phyloP scores from a whole-genome alignment of 2,113 vertebrate genomes.

The Ceyx melanurus region DNA sequence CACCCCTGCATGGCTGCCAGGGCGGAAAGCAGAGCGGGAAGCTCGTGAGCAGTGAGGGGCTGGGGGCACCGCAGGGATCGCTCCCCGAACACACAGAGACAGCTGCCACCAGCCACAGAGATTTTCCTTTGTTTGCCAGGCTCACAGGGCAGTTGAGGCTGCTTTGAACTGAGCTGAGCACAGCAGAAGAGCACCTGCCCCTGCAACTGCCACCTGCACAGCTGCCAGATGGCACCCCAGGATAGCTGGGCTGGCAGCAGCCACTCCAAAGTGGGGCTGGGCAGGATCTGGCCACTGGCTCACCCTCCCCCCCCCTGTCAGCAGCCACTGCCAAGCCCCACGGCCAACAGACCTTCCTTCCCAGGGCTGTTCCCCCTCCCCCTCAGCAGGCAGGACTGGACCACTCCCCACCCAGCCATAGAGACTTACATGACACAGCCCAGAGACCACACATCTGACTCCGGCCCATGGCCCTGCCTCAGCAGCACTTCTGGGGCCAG shows the following conservation, averaged over 20 bases:
- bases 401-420: neutral
- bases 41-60: neutral
- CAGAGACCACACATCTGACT: slow-evolving; percentile 95
- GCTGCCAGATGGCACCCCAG: neutral
- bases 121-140: slow-evolving; percentile 44
- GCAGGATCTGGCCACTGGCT: accelerated
- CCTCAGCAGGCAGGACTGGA: neutral
- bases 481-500: slow-evolving; percentile 97
- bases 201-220: neutral
- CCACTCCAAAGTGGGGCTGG: neutral
- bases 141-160: neutral
- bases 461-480: slow-evolving; percentile 92
- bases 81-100: neutral
- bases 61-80: accelerated
- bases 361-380: accelerated
- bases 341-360: neutral
- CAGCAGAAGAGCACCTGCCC: accelerated
- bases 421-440: slow-evolving; percentile 95
- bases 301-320: neutral
- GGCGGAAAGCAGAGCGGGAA: neutral
- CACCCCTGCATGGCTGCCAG: accelerated
- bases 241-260: neutral
- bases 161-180: neutral
- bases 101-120: neutral
- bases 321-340: neutral